Conservation (phyloP, 2,888 invertebrate genomes). For the Stomorhina lunata region DNA sequence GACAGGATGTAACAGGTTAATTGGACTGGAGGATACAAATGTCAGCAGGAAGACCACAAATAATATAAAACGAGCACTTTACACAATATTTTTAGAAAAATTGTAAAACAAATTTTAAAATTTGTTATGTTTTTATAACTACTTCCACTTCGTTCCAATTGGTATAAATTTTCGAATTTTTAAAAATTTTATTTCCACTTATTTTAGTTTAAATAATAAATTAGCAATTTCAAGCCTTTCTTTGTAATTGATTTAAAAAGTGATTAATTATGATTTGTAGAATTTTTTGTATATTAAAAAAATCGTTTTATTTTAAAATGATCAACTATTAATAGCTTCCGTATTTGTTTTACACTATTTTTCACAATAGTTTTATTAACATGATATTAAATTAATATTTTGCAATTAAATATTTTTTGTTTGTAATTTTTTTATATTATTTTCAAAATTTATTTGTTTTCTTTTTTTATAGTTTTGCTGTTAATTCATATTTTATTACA, state of each 20-base stretch:
- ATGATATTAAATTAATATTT: not conserved
- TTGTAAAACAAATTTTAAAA: not conserved
- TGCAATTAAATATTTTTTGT: slow-evolving; percentile 13
- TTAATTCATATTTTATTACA: too few species aligned
- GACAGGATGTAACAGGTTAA: slow-evolving; percentile 66
- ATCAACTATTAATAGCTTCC: slow-evolving; percentile 9
- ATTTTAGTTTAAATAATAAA: not conserved
- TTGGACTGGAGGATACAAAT: slow-evolving; percentile 25
- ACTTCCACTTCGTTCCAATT: too few species aligned
- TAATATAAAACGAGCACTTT: not conserved
- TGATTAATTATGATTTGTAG: not conserved
- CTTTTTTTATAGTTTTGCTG: too few species aligned
- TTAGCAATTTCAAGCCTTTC: too few species aligned
- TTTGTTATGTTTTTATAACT: too few species aligned
- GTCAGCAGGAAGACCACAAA: slow-evolving; percentile 38
- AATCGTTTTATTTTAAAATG: not conserved
- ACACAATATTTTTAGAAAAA: not conserved
- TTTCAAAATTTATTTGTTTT: too few species aligned
- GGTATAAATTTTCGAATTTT: too few species aligned
- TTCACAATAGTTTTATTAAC: not conserved
- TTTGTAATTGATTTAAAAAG: too few species aligned
- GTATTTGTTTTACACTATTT: not conserved
- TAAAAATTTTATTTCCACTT: not conserved
- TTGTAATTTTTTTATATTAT: too few species aligned
- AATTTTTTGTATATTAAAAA: not conserved